Percentiles rank a stretch among this genome's conserved stretches.
Evolutionary conservation across 2,113 vertebrate genomes (phyloP).

Genomic region (Bettongia penicillata): DNA sequence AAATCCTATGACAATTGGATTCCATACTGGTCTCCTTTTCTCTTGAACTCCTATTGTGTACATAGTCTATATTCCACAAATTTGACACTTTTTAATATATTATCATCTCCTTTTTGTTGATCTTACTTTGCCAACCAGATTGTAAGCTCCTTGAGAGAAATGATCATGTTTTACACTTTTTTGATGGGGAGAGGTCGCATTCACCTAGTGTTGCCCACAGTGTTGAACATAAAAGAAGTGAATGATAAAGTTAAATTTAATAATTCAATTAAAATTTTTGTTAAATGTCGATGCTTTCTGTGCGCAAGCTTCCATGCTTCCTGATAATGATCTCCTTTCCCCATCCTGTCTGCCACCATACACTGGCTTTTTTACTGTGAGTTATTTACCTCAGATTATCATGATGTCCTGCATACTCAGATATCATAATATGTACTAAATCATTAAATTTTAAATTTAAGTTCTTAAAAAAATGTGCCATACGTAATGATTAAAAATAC

Average conservation of each 20-base stretch:
- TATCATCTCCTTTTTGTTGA: neutral
- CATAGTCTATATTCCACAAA: neutral
- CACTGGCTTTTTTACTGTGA: neutral
- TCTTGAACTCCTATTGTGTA: neutral
- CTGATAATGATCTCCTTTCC: neutral
- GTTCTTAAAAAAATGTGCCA: neutral
- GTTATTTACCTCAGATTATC: neutral
- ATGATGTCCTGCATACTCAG: neutral
- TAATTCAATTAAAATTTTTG: neutral
- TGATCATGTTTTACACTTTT: neutral
- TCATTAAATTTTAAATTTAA: neutral
- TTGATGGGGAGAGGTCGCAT: neutral
- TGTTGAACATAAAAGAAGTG: neutral
- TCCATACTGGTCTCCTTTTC: neutral
- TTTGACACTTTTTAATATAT: neutral
- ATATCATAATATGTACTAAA: neutral
- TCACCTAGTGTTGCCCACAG: neutral
- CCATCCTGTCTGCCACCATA: neutral
- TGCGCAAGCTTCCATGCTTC: neutral
- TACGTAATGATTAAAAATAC: neutral
- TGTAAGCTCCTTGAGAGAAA: neutral
- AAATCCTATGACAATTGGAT: neutral
- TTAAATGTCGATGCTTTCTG: neutral
- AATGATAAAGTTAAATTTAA: neutral
- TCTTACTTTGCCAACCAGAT: neutral